Evolutionary conservation across 2,888 invertebrate species (phyloP).

Genomic region (Amblyjoppa proteus): DNA sequence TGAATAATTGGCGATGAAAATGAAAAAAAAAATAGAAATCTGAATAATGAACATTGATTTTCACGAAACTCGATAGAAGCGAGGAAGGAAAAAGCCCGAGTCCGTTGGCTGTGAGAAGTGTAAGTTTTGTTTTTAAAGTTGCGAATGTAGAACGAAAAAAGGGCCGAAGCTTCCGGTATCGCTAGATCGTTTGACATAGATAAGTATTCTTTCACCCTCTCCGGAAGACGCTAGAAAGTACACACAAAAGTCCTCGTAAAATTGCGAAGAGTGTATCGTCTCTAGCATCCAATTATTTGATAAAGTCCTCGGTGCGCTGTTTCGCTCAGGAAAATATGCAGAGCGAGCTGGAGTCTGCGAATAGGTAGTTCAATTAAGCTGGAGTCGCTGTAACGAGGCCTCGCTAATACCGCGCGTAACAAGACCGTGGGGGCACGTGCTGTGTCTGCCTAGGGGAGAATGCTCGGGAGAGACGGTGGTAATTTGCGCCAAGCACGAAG

Average conservation of each 20-base stretch:
- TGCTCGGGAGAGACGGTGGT: too few relatives aligned
- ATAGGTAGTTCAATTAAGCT: slow-evolving; percentile 47
- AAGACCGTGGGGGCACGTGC: neutral
- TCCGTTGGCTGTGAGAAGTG: slow-evolving; percentile 72
- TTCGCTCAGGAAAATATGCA: slow-evolving; percentile 20
- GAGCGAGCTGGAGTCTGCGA: neutral
- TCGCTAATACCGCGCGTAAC: slow-evolving; percentile 29
- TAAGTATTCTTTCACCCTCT: neutral
- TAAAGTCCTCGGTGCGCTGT: slow-evolving; percentile 35
- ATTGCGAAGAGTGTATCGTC: slow-evolving; percentile 6
- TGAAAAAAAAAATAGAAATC: neutral
- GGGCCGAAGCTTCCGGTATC: slow-evolving; percentile 16
- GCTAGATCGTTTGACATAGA: slow-evolving; percentile 35
- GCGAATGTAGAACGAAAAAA: neutral
- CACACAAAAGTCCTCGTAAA: slow-evolving; percentile 24
- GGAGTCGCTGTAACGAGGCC: slow-evolving; percentile 35
- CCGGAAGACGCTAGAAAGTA: slow-evolving; percentile 31
- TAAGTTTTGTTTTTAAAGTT: slow-evolving; percentile 73
- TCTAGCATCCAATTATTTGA: slow-evolving; percentile 54
- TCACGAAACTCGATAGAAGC: slow-evolving; percentile 71
- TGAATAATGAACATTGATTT: slow-evolving; percentile 43
- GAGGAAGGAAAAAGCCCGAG: slow-evolving; percentile 74
- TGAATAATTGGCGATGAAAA: neutral
- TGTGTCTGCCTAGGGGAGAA: too few relatives aligned
- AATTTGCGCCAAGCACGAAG: too few relatives aligned